Base-by-base conservation (phyloP, 2,797 vertebrate species). In the Scarus forsteni region DNA sequence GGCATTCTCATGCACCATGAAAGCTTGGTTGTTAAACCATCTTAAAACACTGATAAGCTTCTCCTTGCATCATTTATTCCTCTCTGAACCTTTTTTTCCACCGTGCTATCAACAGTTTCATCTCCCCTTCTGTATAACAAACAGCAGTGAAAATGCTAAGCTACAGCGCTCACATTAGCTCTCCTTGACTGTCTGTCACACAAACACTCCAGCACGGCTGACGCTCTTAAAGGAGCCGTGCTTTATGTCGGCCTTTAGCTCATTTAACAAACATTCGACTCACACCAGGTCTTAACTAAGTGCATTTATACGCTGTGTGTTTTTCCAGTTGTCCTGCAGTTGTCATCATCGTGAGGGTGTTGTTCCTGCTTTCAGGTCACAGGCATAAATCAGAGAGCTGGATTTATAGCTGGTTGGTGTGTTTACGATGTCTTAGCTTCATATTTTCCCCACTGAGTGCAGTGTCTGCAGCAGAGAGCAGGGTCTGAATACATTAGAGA, bases 401-500 rank as follows among this genome's bases (percentile, higher is more conserved):
- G 70, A 88, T 83, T 79, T 84, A 86, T 74, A 12, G 15, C 48
- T 45, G 46, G 53, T 78, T 56, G 43, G 67, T 58, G 46, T 78
- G 66, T 88, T 87, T 83, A 83, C 49, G 56, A 77, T 19, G 60
- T 65, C 36, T 10, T 3, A 13, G 73, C 75, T 68, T 58, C 60
- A 59, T 77, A 80, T 88, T 72, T 85, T 58, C 44, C 44, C 52
- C 16, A 0, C 61, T 59, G 56, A 69, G 73, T 76, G 52, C 77
- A 67, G 62, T 58, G 72, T 78, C 66, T 78, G 53, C 79, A 67
- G 69, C 16, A 13, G 58, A 63, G 75, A 63, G 72, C 36, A 6
- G 36, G 15, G 45, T 60, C 70, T 61, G 77, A 64, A 82, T 86
- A 12, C 74, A 72, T 88, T 83, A 81, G 58, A 74, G 67, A 70